These are phyloP conservation scores for Podarcis siculus DNA, from an alignment of 2,797 vertebrate species.

Conservation along the genomic window DNA sequence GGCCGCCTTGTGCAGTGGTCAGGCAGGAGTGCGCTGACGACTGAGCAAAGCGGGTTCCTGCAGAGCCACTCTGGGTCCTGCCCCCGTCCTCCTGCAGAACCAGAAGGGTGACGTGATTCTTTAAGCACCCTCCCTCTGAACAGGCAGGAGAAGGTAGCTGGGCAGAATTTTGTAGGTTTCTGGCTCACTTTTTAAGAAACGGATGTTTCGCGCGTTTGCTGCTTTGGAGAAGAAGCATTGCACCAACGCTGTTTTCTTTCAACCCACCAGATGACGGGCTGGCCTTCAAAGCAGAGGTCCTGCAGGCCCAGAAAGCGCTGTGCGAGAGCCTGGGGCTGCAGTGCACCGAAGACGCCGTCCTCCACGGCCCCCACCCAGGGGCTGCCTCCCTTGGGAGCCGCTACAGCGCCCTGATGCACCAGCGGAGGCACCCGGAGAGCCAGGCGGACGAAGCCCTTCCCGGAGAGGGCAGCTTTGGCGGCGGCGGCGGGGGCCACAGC, in stretches of 20 bases:
- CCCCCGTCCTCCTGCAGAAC: background rate
- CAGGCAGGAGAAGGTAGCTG: background rate
- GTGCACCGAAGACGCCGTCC: conserved; percentile 43
- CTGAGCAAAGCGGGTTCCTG: background rate
- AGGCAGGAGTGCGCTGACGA: background rate
- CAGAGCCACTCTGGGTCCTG: background rate
- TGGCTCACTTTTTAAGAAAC: background rate
- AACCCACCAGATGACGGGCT: conserved; percentile 68
- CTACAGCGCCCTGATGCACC: conserved; percentile 27
- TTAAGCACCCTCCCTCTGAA: background rate
- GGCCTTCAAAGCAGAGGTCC: conserved; percentile 72
- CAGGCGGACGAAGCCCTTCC: background rate
- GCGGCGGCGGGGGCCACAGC: background rate
- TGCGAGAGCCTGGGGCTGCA: conserved; percentile 59
- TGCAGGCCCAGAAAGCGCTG: conserved; percentile 64
- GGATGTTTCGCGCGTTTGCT: background rate
- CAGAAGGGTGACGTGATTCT: fast-evolving
- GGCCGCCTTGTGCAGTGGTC: background rate
- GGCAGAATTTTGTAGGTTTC: background rate
- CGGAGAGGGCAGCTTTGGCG: background rate
- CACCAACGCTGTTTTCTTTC: background rate
- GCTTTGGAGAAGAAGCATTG: background rate
- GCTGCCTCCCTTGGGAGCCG: background rate
- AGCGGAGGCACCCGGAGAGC: conserved; percentile 32
- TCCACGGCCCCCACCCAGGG: conserved; percentile 35